These are phyloP conservation scores for Catharus fuscescens DNA, from an alignment of 2,113 vertebrate genomes.

Conservation along the genomic window DNA sequence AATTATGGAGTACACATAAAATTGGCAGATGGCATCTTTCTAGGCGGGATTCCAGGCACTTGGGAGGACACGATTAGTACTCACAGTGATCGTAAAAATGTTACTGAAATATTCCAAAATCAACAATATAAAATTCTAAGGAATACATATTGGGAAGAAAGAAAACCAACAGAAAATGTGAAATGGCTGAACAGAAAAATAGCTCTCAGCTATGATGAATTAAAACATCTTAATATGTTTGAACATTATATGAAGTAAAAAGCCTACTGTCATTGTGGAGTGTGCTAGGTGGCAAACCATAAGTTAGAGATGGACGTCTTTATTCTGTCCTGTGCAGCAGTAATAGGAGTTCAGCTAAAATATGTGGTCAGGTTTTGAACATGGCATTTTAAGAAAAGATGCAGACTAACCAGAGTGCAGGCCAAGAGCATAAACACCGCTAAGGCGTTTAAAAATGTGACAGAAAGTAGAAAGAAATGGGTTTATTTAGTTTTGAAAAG, in stretches of 20 bases:
- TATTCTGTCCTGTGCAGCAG: neutral
- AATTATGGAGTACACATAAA: neutral
- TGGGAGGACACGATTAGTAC: neutral
- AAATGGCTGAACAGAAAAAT: neutral
- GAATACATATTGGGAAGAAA: neutral
- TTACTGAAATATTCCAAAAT: neutral
- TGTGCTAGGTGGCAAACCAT: neutral
- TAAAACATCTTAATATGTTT: neutral
- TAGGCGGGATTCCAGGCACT: conserved; percentile 3
- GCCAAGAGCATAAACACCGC: neutral
- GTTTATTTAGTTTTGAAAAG: neutral
- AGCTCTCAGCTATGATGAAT: neutral
- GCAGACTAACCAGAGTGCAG: neutral
- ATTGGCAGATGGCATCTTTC: conserved; percentile 27
- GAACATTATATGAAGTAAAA: neutral
- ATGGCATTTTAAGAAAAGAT: neutral
- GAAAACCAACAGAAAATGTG: neutral
- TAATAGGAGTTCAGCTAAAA: neutral
- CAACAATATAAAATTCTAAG: neutral
- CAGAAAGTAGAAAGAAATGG: neutral
- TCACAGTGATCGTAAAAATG: neutral
- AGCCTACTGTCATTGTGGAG: neutral
- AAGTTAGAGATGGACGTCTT: neutral
- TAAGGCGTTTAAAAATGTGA: neutral
- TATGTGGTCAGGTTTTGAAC: neutral